These are phyloP conservation scores for Apostichopus parvimensis DNA, from an alignment of 35 echinoderm and acorn worm species.

Conservation along the genomic window DNA sequence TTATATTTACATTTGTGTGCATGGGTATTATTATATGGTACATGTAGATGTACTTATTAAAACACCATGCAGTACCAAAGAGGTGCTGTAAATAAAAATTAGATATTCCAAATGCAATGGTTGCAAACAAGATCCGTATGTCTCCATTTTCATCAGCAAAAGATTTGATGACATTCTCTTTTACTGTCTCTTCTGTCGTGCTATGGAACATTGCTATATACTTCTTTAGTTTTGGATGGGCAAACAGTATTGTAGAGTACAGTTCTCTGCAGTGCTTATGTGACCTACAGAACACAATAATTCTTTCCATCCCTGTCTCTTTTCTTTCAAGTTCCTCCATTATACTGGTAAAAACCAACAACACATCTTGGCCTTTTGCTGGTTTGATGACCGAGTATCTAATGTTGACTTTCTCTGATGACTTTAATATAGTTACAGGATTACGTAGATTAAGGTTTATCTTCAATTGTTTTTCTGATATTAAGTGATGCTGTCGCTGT, in stretches of 20 bases:
- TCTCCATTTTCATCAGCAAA: slow-evolving; percentile 42
- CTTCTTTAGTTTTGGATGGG: not conserved
- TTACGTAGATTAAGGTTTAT: slow-evolving; percentile 18
- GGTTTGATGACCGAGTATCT: not conserved
- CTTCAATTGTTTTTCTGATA: slow-evolving; percentile 5
- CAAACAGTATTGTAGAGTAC: slow-evolving; percentile 32
- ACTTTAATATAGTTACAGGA: slow-evolving; percentile 22
- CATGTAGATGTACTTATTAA: too few relatives aligned
- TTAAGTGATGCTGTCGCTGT: too few relatives aligned
- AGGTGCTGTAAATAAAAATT: too few relatives aligned
- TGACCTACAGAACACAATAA: slow-evolving; percentile 57
- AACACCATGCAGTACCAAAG: too few relatives aligned
- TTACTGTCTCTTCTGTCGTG: not conserved
- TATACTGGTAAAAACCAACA: slow-evolving; percentile 4
- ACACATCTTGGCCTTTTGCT: slow-evolving; percentile 28
- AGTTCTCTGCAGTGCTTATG: slow-evolving; percentile 41
- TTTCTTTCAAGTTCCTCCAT: slow-evolving; percentile 37
- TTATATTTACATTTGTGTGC: too few relatives aligned
- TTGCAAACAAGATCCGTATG: slow-evolving; percentile 56
- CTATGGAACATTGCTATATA: slow-evolving; percentile 46
- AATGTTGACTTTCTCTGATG: slow-evolving; percentile 47
- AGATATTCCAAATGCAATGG: slow-evolving; percentile 68
- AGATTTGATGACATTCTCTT: slow-evolving; percentile 39
- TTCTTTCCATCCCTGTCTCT: not conserved
- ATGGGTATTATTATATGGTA: too few relatives aligned